Conservation (phyloP, 2,888 invertebrate species). For the Steinernema hermaphroditum region DNA sequence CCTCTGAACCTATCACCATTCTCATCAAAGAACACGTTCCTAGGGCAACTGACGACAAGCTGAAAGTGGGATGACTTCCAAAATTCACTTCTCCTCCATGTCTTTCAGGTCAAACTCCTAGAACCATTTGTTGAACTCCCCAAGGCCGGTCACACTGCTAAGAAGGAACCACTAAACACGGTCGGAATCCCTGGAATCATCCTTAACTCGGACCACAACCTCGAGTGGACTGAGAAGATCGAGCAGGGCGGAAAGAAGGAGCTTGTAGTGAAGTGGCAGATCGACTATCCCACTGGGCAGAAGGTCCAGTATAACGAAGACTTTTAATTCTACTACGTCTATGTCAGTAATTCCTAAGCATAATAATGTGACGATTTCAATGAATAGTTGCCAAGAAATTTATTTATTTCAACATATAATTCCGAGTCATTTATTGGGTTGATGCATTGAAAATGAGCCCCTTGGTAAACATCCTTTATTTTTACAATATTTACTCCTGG, state of each 20-base stretch:
- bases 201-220: not conserved
- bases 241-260: not conserved
- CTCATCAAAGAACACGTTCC: conserved; percentile 56
- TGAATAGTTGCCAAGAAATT: too few relatives aligned
- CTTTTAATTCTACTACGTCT: too few relatives aligned
- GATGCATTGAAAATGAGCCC: too few relatives aligned
- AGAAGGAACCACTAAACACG: not conserved
- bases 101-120: not conserved
- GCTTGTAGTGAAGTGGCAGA: not conserved
- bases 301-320: not conserved
- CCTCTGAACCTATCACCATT: conserved; percentile 44
- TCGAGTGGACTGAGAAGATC: not conserved
- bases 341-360: too few relatives aligned
- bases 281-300: not conserved
- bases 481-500: too few relatives aligned
- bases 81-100: not conserved
- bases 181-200: not conserved
- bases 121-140: not conserved
- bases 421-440: too few relatives aligned
- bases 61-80: conserved; percentile 44
- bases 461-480: too few relatives aligned
- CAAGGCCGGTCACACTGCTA: not conserved
- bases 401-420: too few relatives aligned
- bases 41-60: conserved; percentile 57
- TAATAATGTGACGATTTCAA: too few relatives aligned